Conservation (phyloP, 2,888 invertebrate species). For the Cyclophora albipunctata region DNA sequence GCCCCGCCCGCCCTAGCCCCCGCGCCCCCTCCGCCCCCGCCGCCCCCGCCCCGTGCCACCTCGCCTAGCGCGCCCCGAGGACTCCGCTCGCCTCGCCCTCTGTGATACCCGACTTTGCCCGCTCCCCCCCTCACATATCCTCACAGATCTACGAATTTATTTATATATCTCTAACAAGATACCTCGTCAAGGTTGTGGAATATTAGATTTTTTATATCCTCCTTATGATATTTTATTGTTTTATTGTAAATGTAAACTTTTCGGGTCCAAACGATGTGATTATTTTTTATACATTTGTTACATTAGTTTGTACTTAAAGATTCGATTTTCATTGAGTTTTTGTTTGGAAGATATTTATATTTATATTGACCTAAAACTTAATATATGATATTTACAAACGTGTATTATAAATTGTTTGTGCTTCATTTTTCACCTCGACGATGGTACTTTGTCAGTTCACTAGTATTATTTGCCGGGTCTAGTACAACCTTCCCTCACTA, state of each 20-base stretch:
- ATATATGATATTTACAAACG: too few species aligned
- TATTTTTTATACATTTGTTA: conserved; percentile 1
- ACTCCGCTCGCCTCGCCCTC: too few species aligned
- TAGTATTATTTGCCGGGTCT: too few species aligned
- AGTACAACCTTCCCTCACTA: too few species aligned
- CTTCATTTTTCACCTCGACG: conserved; percentile 4
- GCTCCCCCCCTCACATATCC: conserved; percentile 12
- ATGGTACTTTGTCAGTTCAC: neutral
- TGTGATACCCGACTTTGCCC: neutral
- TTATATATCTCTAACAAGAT: conserved; percentile 4
- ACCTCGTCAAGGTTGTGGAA: conserved; percentile 17
- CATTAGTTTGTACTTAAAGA: conserved; percentile 7
- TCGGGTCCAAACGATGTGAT: conserved; percentile 7
- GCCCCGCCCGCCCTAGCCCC: conserved; percentile 33
- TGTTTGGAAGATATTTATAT: conserved; percentile 3
- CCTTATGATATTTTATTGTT: conserved; percentile 2
- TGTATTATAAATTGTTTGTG: neutral
- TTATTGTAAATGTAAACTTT: conserved; percentile 3
- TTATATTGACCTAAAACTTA: too few species aligned
- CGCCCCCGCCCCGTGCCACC: conserved; percentile 11
- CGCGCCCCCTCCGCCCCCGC: conserved; percentile 12
- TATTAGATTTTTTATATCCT: conserved; percentile 6
- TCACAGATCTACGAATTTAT: conserved; percentile 21
- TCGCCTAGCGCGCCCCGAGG: neutral
- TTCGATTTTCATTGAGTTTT: conserved; percentile 8